These are phyloP conservation scores for Parnassius orleans DNA, from an alignment of 2,888 invertebrate genomes.

Conservation along the genomic window DNA sequence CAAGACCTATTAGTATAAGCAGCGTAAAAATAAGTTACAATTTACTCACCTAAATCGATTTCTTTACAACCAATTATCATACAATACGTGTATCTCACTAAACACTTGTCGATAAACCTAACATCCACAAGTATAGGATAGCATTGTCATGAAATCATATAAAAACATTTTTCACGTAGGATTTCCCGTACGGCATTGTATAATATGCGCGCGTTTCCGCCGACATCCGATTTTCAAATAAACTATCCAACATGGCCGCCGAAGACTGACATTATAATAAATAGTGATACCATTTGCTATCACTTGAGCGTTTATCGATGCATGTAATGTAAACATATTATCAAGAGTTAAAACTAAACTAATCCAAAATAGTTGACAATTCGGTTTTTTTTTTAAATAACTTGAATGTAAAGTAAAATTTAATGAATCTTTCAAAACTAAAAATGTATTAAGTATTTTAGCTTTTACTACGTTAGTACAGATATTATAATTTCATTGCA, in stretches of 20 bases:
- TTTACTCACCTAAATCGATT: constrained; percentile 22
- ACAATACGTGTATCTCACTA: not conserved
- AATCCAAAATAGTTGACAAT: too few species aligned
- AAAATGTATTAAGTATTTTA: too few species aligned
- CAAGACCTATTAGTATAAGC: constrained; percentile 15
- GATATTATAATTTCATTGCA: too few species aligned
- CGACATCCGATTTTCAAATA: constrained; percentile 73
- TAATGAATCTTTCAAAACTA: too few species aligned
- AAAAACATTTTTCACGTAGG: constrained; percentile 19
- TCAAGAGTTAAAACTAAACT: too few species aligned
- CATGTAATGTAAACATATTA: not conserved
- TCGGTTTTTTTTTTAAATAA: too few species aligned
- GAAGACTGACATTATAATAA: constrained; percentile 38
- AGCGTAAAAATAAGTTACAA: constrained; percentile 10
- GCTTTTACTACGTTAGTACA: too few species aligned
- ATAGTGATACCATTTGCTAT: constrained; percentile 43
- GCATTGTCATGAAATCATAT: too few species aligned
- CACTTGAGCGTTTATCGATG: constrained; percentile 16
- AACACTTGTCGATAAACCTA: constrained; percentile 7
- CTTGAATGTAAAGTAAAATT: too few species aligned
- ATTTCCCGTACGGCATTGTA: constrained; percentile 48
- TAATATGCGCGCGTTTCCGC: constrained; percentile 52
- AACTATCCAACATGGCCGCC: constrained; percentile 69
- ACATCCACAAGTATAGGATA: not conserved
- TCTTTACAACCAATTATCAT: not conserved